Evolutionary conservation across 1,140 invertebrate species (phyloP), one percentile per base, ranked within the genome.

Genomic region (Thereuonema tuberculata): DNA sequence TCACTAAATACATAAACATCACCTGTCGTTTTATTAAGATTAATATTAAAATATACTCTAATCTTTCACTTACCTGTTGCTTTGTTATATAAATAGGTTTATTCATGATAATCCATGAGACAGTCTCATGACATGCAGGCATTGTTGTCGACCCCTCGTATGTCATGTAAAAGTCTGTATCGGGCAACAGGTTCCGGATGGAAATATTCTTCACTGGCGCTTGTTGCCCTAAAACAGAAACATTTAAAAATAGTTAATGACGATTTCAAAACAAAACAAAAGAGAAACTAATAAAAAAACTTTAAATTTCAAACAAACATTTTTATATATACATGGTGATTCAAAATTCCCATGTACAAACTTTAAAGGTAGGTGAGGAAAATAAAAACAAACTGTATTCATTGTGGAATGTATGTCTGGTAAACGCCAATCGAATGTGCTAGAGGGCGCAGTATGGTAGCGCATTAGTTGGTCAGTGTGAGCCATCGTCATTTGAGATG

Each of bases 111-210:
- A 96, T 82, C 93, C 93, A 97, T 64, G 91, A 94, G 72, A 90
- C 87, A 25, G 89, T 92, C 73, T 93, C 89, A 75, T 90, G 87
- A 75, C 89, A 92, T 60, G 87, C 87, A 1, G 93, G 93, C 75
- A 89, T 89, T 47, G 93, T 97, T 20, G 89, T 89, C 48, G 91
- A 95, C 29, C 93, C 93, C 67, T 97, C 93, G 74, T 97, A 97
- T 25, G 93, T 96, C 84, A 97, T 93, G 75, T 94, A 97, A 74
- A 91, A 87, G 67, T 90, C 86, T 53, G 92, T 95, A 67, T 92
- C 87, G 1, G 92, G 92, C 43, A 96, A 75, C 52, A 96, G 77
- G 21, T 88, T 89, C 31, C 84, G 78, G 47, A 94, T 82, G 31
- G 85, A 87, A 64, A 95, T 75, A 56, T 85, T 80, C 70, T 85